A percentile compares a stretch with the other conserved stretches of the same genome.
phyloP scores from a whole-genome alignment of 2,113 vertebrate genomes.

The Lepus timidus region DNA sequence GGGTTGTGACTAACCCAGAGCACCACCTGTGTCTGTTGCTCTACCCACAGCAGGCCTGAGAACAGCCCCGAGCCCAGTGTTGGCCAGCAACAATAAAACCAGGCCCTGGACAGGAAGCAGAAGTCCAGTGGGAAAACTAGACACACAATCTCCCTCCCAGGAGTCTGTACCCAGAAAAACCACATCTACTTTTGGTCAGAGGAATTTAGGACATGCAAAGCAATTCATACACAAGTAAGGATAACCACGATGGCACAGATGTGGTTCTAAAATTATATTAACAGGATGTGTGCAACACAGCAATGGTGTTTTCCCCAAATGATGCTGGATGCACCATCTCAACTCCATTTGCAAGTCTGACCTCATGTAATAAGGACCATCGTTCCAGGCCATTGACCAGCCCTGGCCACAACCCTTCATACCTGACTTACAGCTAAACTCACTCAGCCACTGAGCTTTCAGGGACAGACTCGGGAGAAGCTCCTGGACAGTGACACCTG shows the following conservation, averaged over 20 bases:
- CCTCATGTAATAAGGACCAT: not conserved
- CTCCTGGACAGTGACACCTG: not conserved
- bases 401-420: conserved; percentile 51
- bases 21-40: not conserved
- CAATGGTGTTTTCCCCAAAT: not conserved
- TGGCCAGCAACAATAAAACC: not conserved
- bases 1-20: not conserved
- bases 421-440: conserved; percentile 43
- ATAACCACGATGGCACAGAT: not conserved
- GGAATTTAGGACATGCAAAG: not conserved
- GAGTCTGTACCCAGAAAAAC: not conserved
- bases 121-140: not conserved
- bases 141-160: not conserved
- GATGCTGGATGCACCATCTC: not conserved
- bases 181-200: not conserved
- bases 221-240: not conserved
- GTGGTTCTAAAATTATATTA: not conserved
- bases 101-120: not conserved
- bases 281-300: not conserved
- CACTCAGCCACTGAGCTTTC: conserved; percentile 24
- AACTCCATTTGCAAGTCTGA: not conserved
- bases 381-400: conserved; percentile 76
- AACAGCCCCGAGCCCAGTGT: not conserved
- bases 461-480: not conserved
- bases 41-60: no score